Conservation (phyloP, 2,797 vertebrate species). For the Poecile montanus region DNA sequence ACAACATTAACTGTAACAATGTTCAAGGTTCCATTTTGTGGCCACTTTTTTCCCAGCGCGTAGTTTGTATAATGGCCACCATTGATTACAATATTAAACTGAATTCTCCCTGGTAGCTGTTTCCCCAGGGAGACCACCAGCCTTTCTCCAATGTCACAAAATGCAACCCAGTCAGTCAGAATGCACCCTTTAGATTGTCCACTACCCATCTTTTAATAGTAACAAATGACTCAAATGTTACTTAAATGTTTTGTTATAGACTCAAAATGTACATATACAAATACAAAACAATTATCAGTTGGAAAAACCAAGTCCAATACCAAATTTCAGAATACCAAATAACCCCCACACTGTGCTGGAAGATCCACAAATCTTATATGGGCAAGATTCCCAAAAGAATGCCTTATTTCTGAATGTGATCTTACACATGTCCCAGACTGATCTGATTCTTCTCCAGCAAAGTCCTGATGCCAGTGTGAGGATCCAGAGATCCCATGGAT, state of each 20-base stretch:
- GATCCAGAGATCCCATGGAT: background rate
- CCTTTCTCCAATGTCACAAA: background rate
- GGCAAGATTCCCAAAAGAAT: background rate
- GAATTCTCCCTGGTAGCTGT: background rate
- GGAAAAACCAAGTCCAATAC: background rate
- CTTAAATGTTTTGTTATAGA: too few relatives aligned
- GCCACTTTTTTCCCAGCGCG: background rate
- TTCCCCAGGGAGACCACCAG: rapidly evolving
- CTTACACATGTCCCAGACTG: background rate
- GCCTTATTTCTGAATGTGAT: background rate
- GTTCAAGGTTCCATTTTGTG: background rate
- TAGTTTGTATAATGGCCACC: background rate
- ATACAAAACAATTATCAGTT: background rate
- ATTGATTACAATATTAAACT: background rate
- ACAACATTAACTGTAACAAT: background rate
- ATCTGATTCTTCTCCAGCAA: background rate
- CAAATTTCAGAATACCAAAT: background rate
- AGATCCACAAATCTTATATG: background rate
- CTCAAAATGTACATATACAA: background rate
- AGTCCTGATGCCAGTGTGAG: rapidly evolving
- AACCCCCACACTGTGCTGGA: background rate
- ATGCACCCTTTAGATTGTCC: background rate
- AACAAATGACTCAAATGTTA: too few relatives aligned
- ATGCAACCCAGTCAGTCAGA: background rate
- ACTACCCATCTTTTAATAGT: background rate